Base-by-base conservation (phyloP, 23 tunicate species). In the Pegea sp. region DNA sequence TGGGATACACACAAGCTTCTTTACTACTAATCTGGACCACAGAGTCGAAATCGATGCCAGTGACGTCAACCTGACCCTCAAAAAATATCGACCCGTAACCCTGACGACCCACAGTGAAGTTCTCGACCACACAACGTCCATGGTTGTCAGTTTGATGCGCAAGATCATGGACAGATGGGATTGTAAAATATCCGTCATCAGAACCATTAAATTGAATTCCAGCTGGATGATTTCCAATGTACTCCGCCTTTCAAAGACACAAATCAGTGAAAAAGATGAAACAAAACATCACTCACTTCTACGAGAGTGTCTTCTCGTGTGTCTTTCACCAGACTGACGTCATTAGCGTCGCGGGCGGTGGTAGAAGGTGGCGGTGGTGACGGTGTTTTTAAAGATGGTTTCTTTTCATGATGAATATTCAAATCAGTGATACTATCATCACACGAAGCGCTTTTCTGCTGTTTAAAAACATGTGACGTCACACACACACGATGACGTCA, bases 21-120 rank as follows among this genome's bases (percentile, higher is more conserved):
- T 89, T 89, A 16, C 98, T 59, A 28, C 89, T 78, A 31, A 89
- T 89, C 13, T 89, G 80, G n/a, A 89, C 98, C 21, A 89, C 68
- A 5, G 46, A 42, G 50, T 89, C 98, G 31, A 89, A 57, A 52
- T 89, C 56, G 33, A 77, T 56, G n/a, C 60, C 68, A 13, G 70
- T 71, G 28, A 89, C 22, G 46, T 89, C 70, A 21, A 89, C 49
- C 58, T 60, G 67, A 5, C 81, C 90, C 27, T 76, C 72, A 48
- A 71, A 89, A 31, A 66, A 77, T 0, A 89, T 73, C 24, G 81
- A 77, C 1, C 98, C 98, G 29, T 89, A 89, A 78, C 92, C 92
- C 28, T 19, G 32, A 60, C 87, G 60, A 31, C 87, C 87, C 22
- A 87, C 60, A 21, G 87, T 75, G 59, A 87, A 87, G 34, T 76